Conservation (phyloP, 2,113 vertebrate species). For the Orientallactaga bullata region DNA sequence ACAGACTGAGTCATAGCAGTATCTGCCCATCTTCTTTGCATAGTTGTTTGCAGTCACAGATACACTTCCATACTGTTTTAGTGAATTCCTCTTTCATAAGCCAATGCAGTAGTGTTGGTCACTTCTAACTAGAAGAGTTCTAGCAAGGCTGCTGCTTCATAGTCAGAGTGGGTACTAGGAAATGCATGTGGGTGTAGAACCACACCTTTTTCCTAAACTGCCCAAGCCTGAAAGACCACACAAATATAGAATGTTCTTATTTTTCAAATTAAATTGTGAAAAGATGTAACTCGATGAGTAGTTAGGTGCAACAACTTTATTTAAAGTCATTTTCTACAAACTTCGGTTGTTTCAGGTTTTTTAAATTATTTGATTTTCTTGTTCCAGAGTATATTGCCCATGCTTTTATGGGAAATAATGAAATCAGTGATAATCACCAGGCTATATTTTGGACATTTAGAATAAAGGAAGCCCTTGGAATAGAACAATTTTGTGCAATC, state of each 20-base stretch:
- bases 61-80: neutral
- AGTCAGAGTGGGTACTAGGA: neutral
- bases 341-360: conserved; percentile 36
- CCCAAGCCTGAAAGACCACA: neutral
- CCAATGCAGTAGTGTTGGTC: neutral
- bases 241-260: conserved; percentile 18
- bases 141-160: neutral
- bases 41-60: neutral
- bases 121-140: neutral
- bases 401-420: conserved; percentile 80
- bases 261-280: conserved; percentile 38
- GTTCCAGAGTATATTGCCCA: conserved; percentile 62
- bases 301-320: conserved; percentile 41
- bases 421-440: conserved; percentile 80
- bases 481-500: conserved; percentile 78
- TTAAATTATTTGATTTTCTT: conserved; percentile 65
- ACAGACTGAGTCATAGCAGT: neutral
- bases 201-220: neutral
- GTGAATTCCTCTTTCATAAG: conserved; percentile 46
- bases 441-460: conserved; percentile 77
- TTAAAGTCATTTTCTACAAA: conserved; percentile 37
- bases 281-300: neutral
- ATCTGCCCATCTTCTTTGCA: conserved; percentile 4
- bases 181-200: neutral
- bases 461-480: conserved; percentile 84